Percentiles rank a stretch among this genome's conserved stretches.
Evolutionary conservation across 2,797 vertebrate species (phyloP).

Genomic region (Iguana delicatissima): DNA sequence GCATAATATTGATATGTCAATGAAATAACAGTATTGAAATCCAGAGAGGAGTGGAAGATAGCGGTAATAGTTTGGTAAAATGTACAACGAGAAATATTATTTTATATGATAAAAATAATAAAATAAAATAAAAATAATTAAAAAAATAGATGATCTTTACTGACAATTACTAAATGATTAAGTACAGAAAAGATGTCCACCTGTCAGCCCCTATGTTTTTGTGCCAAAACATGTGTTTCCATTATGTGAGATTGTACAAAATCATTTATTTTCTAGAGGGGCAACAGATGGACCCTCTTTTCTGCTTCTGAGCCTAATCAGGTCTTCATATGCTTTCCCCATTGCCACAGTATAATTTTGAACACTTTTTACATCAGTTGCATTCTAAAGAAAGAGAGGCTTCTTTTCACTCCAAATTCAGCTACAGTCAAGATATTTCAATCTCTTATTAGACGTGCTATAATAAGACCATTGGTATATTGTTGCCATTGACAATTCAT

Average conservation of each 20-base stretch:
- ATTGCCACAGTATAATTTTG: neutral
- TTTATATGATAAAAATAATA: no score
- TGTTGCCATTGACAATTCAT: constrained; percentile 37
- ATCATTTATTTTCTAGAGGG: no score
- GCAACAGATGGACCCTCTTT: neutral
- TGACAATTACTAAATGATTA: neutral
- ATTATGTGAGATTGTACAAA: no score
- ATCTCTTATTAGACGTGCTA: neutral
- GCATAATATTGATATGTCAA: no score
- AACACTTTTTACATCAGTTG: neutral
- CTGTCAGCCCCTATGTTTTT: neutral
- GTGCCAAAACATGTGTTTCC: neutral
- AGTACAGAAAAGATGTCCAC: neutral
- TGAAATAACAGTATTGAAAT: no score
- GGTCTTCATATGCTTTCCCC: neutral
- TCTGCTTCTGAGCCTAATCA: neutral
- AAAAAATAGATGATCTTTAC: neutral
- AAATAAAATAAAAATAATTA: no score
- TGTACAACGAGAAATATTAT: no score
- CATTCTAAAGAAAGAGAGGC: neutral
- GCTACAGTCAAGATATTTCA: constrained; percentile 6
- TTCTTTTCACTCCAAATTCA: neutral
- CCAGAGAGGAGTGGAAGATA: no score
- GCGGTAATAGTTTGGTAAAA: no score
- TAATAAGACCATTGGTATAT: constrained; percentile 7